Evolutionary conservation across 2,888 invertebrate species (phyloP).

Genomic region (Eurytoma adleriae): DNA sequence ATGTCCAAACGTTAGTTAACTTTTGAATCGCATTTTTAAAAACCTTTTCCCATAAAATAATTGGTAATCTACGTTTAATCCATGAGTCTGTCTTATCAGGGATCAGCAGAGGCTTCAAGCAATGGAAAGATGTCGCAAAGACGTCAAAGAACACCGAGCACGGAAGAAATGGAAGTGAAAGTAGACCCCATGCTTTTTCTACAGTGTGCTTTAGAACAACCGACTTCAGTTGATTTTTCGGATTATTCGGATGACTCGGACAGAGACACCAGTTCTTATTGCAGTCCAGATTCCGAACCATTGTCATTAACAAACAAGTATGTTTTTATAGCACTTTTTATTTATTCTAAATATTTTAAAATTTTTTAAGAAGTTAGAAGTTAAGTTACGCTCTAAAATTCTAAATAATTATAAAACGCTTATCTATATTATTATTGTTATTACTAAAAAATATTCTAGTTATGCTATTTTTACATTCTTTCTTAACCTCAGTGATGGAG

Average conservation of each 20-base stretch:
- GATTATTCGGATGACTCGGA: slow-evolving; percentile 68
- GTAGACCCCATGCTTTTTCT: slow-evolving; percentile 84
- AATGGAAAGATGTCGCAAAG: slow-evolving; percentile 64
- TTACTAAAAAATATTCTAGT: too few species aligned
- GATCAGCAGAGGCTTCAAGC: slow-evolving; percentile 66
- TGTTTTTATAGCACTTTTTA: slow-evolving; percentile 14
- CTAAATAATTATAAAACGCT: too few species aligned
- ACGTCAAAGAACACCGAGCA: slow-evolving; percentile 64
- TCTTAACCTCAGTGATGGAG: too few species aligned
- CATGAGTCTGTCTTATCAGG: slow-evolving; percentile 59
- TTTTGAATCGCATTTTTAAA: too few species aligned
- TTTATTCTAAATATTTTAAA: too few species aligned
- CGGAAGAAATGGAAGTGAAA: slow-evolving; percentile 81
- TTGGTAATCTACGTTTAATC: too few species aligned
- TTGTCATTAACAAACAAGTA: slow-evolving; percentile 64
- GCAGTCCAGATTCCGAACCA: slow-evolving; percentile 56
- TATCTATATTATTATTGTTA: too few species aligned
- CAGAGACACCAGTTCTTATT: slow-evolving; percentile 26
- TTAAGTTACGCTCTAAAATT: too few species aligned
- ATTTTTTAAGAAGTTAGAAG: too few species aligned
- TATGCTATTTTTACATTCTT: too few species aligned
- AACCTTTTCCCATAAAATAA: too few species aligned
- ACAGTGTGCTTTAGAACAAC: slow-evolving; percentile 78
- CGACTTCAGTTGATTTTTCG: slow-evolving; percentile 68
- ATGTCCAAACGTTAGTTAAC: too few species aligned